phyloP scores from a whole-genome alignment of 2,113 vertebrate species.

The Isurus oxyrinchus region DNA sequence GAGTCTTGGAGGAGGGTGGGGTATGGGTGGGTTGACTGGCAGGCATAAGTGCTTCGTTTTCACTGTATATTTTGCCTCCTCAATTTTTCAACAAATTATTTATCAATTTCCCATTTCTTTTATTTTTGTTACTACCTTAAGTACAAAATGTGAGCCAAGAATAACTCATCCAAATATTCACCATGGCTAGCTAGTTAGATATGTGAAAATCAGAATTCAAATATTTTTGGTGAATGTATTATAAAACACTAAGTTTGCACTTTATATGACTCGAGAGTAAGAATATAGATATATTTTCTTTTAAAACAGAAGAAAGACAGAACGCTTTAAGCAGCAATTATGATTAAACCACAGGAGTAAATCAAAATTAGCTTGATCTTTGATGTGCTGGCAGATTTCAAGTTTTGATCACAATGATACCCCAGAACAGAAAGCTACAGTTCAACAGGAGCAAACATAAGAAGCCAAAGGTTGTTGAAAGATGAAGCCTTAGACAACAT shows the following conservation, averaged over 20 bases:
- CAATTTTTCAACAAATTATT: not conserved
- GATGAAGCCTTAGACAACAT: not conserved
- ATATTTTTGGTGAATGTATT: not conserved
- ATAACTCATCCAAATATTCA: not conserved
- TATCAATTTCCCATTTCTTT: not conserved
- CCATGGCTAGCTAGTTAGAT: not conserved
- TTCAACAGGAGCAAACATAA: not conserved
- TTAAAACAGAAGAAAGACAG: not conserved
- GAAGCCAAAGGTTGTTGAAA: not conserved
- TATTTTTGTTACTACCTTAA: not conserved
- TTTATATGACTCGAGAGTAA: not conserved
- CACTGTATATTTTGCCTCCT: not conserved
- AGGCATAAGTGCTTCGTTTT: not conserved
- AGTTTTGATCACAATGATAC: not conserved
- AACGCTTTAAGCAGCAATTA: too few relatives aligned
- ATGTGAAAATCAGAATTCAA: not conserved
- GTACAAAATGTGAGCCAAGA: not conserved
- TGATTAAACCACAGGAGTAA: too few relatives aligned
- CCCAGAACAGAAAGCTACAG: not conserved
- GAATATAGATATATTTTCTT: not conserved
- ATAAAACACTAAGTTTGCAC: not conserved
- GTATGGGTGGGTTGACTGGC: not conserved
- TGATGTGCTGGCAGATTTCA: not conserved
- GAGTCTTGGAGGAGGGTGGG: not conserved
- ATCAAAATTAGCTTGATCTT: too few relatives aligned